Evolutionary conservation across 2,113 vertebrate genomes (phyloP).

Genomic region (Benitochromis conjunctus): DNA sequence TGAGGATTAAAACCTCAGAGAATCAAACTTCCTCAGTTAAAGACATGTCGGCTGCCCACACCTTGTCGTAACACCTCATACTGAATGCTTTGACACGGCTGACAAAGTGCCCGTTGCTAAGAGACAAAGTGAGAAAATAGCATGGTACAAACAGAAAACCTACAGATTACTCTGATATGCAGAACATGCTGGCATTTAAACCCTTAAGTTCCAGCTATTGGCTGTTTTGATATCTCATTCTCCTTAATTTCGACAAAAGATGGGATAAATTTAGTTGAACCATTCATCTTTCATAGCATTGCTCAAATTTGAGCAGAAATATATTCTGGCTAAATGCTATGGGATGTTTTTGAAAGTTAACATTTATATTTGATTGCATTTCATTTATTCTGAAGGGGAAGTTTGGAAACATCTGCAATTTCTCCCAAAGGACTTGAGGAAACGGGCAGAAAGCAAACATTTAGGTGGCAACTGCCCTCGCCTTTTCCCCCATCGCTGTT

Average conservation of each 20-base stretch:
- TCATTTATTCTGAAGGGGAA: not conserved
- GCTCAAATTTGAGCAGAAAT: not conserved
- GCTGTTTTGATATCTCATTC: not conserved
- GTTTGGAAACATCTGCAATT: not conserved
- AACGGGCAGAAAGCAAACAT: not conserved
- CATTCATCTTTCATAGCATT: not conserved
- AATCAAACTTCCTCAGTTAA: not conserved
- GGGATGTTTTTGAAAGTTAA: not conserved
- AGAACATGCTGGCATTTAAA: not conserved
- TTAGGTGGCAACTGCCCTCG: not conserved
- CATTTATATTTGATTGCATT: not conserved
- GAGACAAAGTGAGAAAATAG: constrained; percentile 54
- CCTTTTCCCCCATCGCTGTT: not conserved
- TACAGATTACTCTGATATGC: constrained; percentile 18
- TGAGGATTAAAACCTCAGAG: constrained; percentile 15
- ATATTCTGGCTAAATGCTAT: not conserved
- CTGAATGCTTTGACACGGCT: not conserved
- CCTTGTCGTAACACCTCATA: constrained; percentile 13
- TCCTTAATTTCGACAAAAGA: not conserved
- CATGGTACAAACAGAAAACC: not conserved
- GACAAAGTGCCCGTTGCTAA: constrained; percentile 57
- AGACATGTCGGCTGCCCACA: constrained; percentile 34
- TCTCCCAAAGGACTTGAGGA: not conserved
- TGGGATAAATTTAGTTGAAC: not conserved
- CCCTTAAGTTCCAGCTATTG: not conserved